Percentiles rank a stretch among this genome's conserved stretches.
phyloP scores from a whole-genome alignment of 2,888 invertebrate genomes.

The Synanthedon vespiformis region DNA sequence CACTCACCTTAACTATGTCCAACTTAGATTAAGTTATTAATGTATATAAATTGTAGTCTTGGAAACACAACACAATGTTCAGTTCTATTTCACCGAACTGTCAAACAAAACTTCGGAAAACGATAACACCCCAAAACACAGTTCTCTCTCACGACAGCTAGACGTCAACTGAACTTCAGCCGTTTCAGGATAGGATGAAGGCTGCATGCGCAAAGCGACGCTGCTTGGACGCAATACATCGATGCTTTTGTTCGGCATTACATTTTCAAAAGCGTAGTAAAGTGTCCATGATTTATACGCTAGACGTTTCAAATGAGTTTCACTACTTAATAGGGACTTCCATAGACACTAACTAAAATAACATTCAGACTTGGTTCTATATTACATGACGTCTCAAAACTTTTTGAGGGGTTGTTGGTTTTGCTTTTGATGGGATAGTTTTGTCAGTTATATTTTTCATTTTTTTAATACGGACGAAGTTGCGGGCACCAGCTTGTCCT shows the following conservation, averaged over 20 bases:
- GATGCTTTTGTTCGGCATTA: neutral
- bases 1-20: neutral
- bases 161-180: constrained; percentile 34
- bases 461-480: too few species aligned
- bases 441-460: too few species aligned
- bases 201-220: constrained; percentile 38
- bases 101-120: constrained; percentile 28
- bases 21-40: neutral
- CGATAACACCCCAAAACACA: constrained; percentile 16
- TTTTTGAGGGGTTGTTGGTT: too few species aligned
- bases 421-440: too few species aligned
- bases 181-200: constrained; percentile 27
- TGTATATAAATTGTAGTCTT: neutral
- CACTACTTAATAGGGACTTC: too few species aligned
- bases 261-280: neutral
- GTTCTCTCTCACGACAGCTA: constrained; percentile 20
- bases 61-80: neutral
- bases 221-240: neutral
- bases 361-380: too few species aligned
- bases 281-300: neutral
- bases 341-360: too few species aligned
- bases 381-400: too few species aligned
- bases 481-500: too few species aligned
- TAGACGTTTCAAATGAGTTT: too few species aligned
- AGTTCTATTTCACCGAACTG: constrained; percentile 14